These are phyloP conservation scores for Rotaria socialis DNA, from an alignment of 2,888 invertebrate genomes.

Conservation along the genomic window DNA sequence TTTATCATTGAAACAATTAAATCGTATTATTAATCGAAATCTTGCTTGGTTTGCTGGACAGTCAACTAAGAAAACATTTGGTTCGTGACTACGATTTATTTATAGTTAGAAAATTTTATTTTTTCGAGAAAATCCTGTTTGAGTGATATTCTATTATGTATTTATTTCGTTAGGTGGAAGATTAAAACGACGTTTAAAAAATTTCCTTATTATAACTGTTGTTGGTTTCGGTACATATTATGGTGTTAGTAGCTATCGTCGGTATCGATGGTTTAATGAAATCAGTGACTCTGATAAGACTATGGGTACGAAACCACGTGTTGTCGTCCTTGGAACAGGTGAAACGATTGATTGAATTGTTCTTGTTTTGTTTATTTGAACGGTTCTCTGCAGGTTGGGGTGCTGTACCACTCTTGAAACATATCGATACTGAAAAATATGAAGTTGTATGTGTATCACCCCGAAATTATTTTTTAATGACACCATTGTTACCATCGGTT, in stretches of 20 bases:
- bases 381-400: neutral
- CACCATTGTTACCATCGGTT: constrained; percentile 59
- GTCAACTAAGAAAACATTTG: neutral
- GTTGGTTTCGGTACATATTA: constrained; percentile 8
- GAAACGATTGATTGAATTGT: neutral
- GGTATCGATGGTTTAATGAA: neutral
- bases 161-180: neutral
- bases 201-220: neutral
- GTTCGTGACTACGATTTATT: neutral
- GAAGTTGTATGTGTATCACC: constrained; percentile 49
- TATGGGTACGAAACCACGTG: neutral
- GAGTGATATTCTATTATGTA: no score
- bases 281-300: constrained; percentile 22
- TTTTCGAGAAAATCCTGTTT: no score
- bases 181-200: constrained; percentile 23
- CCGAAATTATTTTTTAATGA: constrained; percentile 60
- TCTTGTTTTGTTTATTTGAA: neutral
- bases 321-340: constrained; percentile 15
- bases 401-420: constrained; percentile 25
- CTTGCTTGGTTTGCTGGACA: neutral
- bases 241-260: neutral
- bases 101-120: no score
- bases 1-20: neutral
- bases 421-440: constrained; percentile 4
- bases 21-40: neutral